Percentiles rank a stretch among this genome's conserved stretches.
These are phyloP conservation scores for Pterobdella sp. DNA, from an alignment of 2,888 invertebrate genomes.

Conservation along the genomic window DNA sequence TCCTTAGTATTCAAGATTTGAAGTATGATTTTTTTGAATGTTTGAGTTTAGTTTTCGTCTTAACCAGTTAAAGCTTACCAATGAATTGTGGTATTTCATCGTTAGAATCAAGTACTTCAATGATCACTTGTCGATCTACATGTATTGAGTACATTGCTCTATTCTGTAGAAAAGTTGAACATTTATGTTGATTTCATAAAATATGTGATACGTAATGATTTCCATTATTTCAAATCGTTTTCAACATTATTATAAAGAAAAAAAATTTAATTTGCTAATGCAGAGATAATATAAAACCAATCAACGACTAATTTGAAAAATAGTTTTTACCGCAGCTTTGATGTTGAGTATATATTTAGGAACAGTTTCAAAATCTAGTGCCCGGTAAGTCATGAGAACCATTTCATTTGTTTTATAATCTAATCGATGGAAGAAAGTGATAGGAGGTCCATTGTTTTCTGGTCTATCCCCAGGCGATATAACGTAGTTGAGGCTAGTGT, in stretches of 20 bases:
- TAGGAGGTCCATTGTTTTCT: slow-evolving; percentile 38
- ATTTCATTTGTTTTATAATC: slow-evolving; percentile 38
- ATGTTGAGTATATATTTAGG: slow-evolving; percentile 38
- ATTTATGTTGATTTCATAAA: not conserved
- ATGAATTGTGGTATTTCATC: slow-evolving; percentile 96
- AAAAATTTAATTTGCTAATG: too few species aligned
- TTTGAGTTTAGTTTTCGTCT: too few species aligned
- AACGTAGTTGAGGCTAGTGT: slow-evolving; percentile 36
- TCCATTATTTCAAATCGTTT: too few species aligned
- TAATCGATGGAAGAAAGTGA: slow-evolving; percentile 36
- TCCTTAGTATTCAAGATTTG: not conserved
- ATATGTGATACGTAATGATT: not conserved
- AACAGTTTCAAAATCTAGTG: slow-evolving; percentile 39
- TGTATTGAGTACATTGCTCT: slow-evolving; percentile 45
- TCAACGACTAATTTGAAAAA: too few species aligned
- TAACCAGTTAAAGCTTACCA: slow-evolving; percentile 38
- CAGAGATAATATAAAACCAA: too few species aligned
- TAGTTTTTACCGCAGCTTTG: slow-evolving; percentile 39
- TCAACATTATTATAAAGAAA: too few species aligned
- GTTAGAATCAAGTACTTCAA: slow-evolving; percentile 89
- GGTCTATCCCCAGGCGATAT: slow-evolving; percentile 37
- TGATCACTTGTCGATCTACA: slow-evolving; percentile 66
- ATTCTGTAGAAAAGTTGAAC: slow-evolving; percentile 42
- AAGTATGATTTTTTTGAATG: too few species aligned
- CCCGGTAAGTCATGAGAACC: slow-evolving; percentile 38